Base-by-base conservation (phyloP, 2,113 vertebrate genomes). In the Phrynosoma blainvillii region DNA sequence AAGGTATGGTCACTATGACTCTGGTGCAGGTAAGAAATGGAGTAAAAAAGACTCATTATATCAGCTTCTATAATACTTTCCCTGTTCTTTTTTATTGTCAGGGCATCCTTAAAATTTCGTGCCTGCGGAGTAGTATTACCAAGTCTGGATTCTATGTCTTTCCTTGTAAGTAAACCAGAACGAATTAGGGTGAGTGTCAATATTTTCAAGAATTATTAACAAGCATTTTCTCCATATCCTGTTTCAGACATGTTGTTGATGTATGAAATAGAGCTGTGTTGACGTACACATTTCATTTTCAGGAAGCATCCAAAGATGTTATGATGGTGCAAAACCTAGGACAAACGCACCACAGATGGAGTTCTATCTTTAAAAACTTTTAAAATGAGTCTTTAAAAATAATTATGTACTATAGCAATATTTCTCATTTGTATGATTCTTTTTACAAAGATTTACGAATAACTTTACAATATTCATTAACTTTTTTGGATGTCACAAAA, bases 131-230 rank as follows among this genome's bases (percentile, higher is more conserved):
- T 73, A 94, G 91, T 83, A 92, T 87, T 90, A 9, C 59, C 91
- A 66, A 87, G 52, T 73, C 93, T 91, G 93, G 97, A 95, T 89
- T 94, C 96, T 95, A 97, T 97, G 97, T 97, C 97, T 96, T 97
- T 97, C 93, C 97, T 97, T 94, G 97, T 97, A 96, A 97, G 97
- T 97, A 97, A 96, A 95, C 96, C 96, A 95, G 97, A 97, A 84
- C 96, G 96, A 87, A 97, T 97, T 93, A 96, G 97, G 96, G 97
- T 97, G 96, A 97, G 96, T 97, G 96, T 96, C 95, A 89, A 93
- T 42, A 82, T 90, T 65, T 95, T 95, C 83, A 93, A 85, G 77
- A 82, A 87, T 95, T 93, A 84, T 91, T 90, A 11, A 40, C 59
- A 88, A 94, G 23, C 91, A 86, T 23, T 86, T 82, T 42, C 87